These are phyloP conservation scores for Zaprionus ghesquierei DNA, from an alignment of 1,140 invertebrate genomes.

Conservation along the genomic window DNA sequence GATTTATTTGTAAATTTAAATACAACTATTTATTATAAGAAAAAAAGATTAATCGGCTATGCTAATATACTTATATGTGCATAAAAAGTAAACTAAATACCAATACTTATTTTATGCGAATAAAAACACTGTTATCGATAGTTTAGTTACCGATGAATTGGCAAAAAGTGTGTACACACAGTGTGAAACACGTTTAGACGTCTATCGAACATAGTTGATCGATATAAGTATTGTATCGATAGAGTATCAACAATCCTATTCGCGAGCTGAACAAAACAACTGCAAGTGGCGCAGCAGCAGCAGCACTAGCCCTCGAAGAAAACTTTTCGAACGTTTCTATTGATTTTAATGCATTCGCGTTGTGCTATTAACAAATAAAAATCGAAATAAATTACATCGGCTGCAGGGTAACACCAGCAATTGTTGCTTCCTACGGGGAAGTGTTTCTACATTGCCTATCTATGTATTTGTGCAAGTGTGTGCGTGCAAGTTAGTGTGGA, in stretches of 20 bases:
- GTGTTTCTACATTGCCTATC: slow-evolving; percentile 26
- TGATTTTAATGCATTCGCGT: slow-evolving; percentile 64
- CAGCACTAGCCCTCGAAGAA: slow-evolving; percentile 16
- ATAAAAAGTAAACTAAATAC: background rate
- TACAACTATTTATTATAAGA: background rate
- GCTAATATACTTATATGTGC: background rate
- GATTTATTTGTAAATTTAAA: background rate
- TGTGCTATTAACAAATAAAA: slow-evolving; percentile 49
- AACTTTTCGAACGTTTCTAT: slow-evolving; percentile 42
- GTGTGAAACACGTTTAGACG: background rate
- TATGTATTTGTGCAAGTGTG: slow-evolving; percentile 23
- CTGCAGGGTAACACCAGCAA: slow-evolving; percentile 46
- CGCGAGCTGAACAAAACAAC: slow-evolving; percentile 42
- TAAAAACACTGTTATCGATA: background rate
- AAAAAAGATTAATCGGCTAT: background rate
- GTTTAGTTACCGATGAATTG: background rate
- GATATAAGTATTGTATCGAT: slow-evolving; percentile 16
- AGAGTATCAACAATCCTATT: slow-evolving; percentile 41
- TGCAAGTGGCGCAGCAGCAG: slow-evolving; percentile 35
- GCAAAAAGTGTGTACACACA: slow-evolving; percentile 6
- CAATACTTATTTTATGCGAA: background rate
- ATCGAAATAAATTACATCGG: background rate
- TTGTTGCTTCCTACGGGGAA: slow-evolving; percentile 55
- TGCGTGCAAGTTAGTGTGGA: slow-evolving; percentile 25
- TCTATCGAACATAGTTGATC: slow-evolving; percentile 6